A percentile compares a stretch with the other conserved stretches of the same genome.
Conservation (phyloP, 1,140 invertebrate species). For the Temnothorax nylanderi region DNA sequence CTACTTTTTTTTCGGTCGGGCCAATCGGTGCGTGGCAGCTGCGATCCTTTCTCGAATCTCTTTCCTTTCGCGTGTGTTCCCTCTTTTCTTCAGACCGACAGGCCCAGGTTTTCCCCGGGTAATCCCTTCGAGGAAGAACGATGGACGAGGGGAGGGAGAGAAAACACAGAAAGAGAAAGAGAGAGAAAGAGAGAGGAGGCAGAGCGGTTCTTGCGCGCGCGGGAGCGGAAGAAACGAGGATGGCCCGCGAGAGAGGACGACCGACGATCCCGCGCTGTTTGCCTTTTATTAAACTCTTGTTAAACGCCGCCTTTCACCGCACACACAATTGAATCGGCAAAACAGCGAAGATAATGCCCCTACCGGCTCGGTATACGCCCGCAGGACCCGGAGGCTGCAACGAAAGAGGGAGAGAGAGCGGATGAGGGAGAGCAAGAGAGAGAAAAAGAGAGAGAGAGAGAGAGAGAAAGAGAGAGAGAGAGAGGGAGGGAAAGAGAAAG, state of each 20-base stretch:
- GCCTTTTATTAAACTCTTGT: constrained; percentile 86
- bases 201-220: constrained; percentile 33
- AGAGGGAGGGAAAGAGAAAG: not conserved
- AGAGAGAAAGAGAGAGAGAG: not conserved
- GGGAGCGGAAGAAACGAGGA: constrained; percentile 44
- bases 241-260: constrained; percentile 40
- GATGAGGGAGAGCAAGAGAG: not conserved
- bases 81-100: constrained; percentile 55
- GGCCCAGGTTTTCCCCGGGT: constrained; percentile 48
- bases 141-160: not conserved
- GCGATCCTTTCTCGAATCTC: constrained; percentile 68
- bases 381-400: constrained; percentile 43
- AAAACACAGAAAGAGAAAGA: not conserved
- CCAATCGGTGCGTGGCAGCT: constrained; percentile 73
- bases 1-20: constrained; percentile 75
- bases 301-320: constrained; percentile 84
- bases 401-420: not conserved
- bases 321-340: constrained; percentile 85
- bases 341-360: constrained; percentile 84
- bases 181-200: not conserved
- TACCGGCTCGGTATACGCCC: constrained; percentile 56
- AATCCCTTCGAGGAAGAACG: constrained; percentile 64
- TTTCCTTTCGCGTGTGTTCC: constrained; percentile 58
- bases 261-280: constrained; percentile 77
- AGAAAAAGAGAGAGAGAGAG: not conserved